phyloP scores from a whole-genome alignment of 2,888 invertebrate genomes.

The Thumatha senex region DNA sequence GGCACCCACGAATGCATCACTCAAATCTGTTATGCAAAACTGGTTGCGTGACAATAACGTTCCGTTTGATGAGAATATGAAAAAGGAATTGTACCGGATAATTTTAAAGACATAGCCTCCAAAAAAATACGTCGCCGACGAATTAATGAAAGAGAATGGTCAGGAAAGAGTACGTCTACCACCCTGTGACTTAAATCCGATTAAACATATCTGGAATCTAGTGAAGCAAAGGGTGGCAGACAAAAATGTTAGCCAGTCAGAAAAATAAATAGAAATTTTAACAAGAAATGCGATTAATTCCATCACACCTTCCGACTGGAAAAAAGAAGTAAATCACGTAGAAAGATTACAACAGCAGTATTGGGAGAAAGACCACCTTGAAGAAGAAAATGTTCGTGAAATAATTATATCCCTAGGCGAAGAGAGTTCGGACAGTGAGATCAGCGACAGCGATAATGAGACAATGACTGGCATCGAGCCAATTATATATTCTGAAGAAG shows the following conservation, averaged over 20 bases:
- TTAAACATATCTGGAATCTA: slow-evolving; percentile 35
- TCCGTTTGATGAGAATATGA: slow-evolving; percentile 20
- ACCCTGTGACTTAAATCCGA: slow-evolving; percentile 27
- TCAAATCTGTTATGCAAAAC: background rate
- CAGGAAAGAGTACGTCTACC: slow-evolving; percentile 26
- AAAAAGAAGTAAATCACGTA: slow-evolving; percentile 16
- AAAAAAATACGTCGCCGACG: slow-evolving; percentile 16
- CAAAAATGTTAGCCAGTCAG: slow-evolving; percentile 35
- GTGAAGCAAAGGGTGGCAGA: slow-evolving; percentile 38
- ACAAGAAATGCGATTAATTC: slow-evolving; percentile 3
- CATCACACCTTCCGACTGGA: slow-evolving; percentile 5
- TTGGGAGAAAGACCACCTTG: background rate
- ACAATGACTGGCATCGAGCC: slow-evolving; percentile 8
- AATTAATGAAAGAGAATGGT: slow-evolving; percentile 12
- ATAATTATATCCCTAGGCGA: background rate
- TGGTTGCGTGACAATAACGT: slow-evolving; percentile 11
- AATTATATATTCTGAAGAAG: slow-evolving; percentile 9
- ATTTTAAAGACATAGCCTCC: slow-evolving; percentile 5
- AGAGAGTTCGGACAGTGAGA: slow-evolving; percentile 10
- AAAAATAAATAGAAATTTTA: slow-evolving; percentile 33
- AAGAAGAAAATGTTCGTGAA: background rate
- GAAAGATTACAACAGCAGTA: slow-evolving; percentile 7
- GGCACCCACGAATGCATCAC: background rate
- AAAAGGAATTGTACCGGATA: slow-evolving; percentile 18
- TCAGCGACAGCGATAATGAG: slow-evolving; percentile 8